These are phyloP conservation scores for Heliocidaris tuberculata DNA, from an alignment of 35 echinoderm and acorn worm genomes.

Conservation along the genomic window DNA sequence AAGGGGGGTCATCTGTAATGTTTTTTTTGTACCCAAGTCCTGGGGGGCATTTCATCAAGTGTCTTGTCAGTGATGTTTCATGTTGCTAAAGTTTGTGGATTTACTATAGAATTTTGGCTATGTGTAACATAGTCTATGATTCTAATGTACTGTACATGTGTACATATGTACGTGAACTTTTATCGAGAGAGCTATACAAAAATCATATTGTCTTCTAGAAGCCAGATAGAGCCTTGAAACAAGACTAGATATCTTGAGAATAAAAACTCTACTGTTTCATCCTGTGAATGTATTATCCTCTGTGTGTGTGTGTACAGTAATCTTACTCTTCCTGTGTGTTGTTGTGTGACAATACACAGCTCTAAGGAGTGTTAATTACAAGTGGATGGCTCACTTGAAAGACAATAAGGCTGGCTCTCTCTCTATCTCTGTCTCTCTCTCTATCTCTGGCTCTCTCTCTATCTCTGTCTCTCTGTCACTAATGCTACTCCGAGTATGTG, in stretches of 20 bases:
- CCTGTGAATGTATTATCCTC: not conserved
- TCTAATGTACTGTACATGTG: too few species aligned
- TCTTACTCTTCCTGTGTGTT: not conserved
- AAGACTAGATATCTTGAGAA: not conserved
- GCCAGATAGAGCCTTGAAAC: not conserved
- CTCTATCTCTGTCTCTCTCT: not conserved
- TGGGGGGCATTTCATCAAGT: too few species aligned
- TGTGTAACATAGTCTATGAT: too few species aligned
- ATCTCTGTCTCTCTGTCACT: constrained; percentile 7
- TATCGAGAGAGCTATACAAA: too few species aligned
- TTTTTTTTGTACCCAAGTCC: too few species aligned
- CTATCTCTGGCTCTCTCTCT: not conserved
- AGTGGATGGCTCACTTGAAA: not conserved
- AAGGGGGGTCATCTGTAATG: too few species aligned
- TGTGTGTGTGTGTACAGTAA: not conserved
- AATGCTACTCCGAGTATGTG: not conserved
- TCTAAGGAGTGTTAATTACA: not conserved
- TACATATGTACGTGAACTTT: too few species aligned
- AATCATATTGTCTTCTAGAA: too few species aligned
- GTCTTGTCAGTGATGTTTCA: too few species aligned
- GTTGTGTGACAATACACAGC: not conserved
- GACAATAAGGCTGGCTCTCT: not conserved
- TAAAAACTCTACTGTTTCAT: not conserved
- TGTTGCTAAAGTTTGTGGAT: too few species aligned
- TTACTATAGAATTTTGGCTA: too few species aligned